Base-by-base conservation (phyloP, 1,140 invertebrate species). In the Procambarus virginalis region DNA sequence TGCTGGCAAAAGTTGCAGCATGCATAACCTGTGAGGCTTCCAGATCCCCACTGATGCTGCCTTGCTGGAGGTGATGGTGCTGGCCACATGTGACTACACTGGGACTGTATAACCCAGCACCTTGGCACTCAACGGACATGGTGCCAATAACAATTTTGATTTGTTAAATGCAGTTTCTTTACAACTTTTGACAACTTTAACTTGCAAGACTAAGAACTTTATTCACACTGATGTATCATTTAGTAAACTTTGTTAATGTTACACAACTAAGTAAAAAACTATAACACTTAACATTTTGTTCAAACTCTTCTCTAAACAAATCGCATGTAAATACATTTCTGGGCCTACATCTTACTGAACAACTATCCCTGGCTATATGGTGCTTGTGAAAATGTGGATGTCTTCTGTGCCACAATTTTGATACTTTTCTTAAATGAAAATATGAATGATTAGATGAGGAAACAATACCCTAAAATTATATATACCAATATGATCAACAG, bases 241-340 rank as follows among this genome's bases (percentile, higher is more conserved):
- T 82, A 64, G 76, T 83, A 89, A 89, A 89, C 88, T 89, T 84
- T 89, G 76, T 89, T 80, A 89, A 84, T 79, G 22, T 77, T 84
- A 84, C 81, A 89, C 76, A 89, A 89, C 88, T 89, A 89, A 89
- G 88, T 89, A 89, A 89, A 89, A 89, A 89, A 89, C 88, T 89
- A 89, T 89, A 89, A 89, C 88, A 89, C 64, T 60, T 82, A 88
- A 80, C 60, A 89, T 89, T 84, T 80, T 87, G n/a, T 79, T 84
- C 82, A 84, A 84, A 84, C 88, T 84, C 88, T 89, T 84, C 60
- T 89, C 88, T 89, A 89, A 89, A 89, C 88, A 89, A 84, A 45
- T 89, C 76, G 88, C 80, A 89, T 70, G 49, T 89, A 89, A 89
- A 89, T 84, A 89, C 88, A 84, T 68, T 83, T 89, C 88, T 89